Evolutionary conservation across 2,113 vertebrate genomes (phyloP).

Genomic region (Orientallactaga bullata): DNA sequence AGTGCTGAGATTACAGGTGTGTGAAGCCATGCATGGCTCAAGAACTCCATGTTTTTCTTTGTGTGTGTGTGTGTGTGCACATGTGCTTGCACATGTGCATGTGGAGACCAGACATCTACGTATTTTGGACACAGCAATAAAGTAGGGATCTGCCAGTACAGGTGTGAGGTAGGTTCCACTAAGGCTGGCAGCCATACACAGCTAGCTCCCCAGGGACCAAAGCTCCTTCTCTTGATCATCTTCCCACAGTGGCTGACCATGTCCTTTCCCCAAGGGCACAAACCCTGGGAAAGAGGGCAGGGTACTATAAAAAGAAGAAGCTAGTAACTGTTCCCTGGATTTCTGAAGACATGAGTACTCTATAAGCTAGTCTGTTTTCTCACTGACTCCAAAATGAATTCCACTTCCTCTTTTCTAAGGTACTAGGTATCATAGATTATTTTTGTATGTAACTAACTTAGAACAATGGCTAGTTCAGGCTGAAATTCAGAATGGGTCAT

Average conservation of each 20-base stretch:
- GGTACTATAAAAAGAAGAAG: neutral
- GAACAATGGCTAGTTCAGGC: neutral
- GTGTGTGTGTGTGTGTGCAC: no score
- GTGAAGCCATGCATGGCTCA: no score
- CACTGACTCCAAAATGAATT: neutral
- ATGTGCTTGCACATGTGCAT: no score
- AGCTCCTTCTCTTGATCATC: neutral
- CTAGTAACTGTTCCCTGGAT: neutral
- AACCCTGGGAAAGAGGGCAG: neutral
- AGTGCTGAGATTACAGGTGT: no score
- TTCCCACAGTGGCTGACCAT: neutral
- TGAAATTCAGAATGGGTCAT: slow-evolving; percentile 30
- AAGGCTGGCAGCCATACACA: neutral
- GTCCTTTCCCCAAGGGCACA: neutral
- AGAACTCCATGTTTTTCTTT: no score
- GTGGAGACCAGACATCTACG: no score
- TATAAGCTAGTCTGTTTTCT: neutral
- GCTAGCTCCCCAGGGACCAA: neutral
- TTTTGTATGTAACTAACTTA: neutral
- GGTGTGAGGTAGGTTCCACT: slow-evolving; percentile 6
- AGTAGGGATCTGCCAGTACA: neutral
- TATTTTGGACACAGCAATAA: neutral
- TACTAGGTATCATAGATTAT: neutral
- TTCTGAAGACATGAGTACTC: neutral
- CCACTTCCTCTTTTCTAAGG: neutral